Evolutionary conservation across 2,888 invertebrate species (phyloP).

Genomic region (Entomobrya multifasciata): DNA sequence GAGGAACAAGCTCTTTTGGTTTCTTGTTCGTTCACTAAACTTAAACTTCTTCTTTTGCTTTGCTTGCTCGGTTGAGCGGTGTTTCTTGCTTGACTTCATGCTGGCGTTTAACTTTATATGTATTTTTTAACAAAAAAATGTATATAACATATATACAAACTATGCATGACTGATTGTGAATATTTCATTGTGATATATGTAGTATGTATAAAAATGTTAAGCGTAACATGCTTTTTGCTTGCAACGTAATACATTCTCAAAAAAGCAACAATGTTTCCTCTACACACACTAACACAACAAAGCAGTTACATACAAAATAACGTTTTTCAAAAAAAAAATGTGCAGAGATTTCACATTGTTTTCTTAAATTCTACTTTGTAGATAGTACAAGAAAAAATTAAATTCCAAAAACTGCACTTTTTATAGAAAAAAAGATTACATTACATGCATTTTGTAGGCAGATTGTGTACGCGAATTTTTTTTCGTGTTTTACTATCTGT

Average conservation of each 20-base stretch:
- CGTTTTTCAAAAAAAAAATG: neutral
- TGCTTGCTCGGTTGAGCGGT: constrained; percentile 71
- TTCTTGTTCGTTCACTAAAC: constrained; percentile 47
- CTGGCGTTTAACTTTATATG: constrained; percentile 50
- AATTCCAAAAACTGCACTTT: constrained; percentile 64
- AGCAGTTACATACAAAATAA: neutral
- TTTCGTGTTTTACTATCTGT: constrained; percentile 56
- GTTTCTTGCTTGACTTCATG: constrained; percentile 73
- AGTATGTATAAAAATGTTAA: neutral
- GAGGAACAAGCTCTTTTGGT: constrained; percentile 50
- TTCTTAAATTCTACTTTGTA: constrained; percentile 36
- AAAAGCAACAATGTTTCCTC: constrained; percentile 31
- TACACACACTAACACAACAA: neutral
- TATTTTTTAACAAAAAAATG: constrained; percentile 54
- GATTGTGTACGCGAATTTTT: constrained; percentile 27
- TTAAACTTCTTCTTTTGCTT: constrained; percentile 39
- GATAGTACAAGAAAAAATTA: neutral
- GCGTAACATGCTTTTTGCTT: neutral
- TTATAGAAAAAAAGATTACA: constrained; percentile 32
- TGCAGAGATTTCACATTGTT: constrained; percentile 30
- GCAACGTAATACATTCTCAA: constrained; percentile 1
- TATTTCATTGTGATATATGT: constrained; percentile 74
- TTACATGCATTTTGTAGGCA: constrained; percentile 32
- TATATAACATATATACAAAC: constrained; percentile 61
- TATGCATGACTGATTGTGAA: constrained; percentile 70